phyloP scores from a whole-genome alignment of 2,113 vertebrate species.

The Chrysemys picta region DNA sequence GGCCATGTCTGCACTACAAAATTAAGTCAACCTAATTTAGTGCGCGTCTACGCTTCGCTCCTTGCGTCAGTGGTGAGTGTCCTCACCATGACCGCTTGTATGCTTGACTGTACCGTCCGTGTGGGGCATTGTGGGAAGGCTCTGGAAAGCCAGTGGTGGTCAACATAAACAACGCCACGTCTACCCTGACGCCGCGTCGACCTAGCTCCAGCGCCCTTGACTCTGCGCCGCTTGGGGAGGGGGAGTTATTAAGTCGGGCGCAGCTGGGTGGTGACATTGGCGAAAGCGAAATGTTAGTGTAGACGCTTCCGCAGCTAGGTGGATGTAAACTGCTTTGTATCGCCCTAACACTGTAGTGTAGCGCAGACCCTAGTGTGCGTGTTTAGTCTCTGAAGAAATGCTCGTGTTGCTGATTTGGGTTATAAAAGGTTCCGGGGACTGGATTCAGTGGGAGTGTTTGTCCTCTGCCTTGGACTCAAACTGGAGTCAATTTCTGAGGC shows the following conservation, averaged over 20 bases:
- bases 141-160: neutral
- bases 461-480: no score
- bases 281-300: neutral
- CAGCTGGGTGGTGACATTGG: neutral
- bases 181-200: neutral
- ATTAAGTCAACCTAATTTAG: neutral
- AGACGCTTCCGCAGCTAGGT: neutral
- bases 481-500: no score
- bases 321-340: neutral
- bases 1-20: neutral
- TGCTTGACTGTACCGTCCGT: neutral
- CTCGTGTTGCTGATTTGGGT: neutral
- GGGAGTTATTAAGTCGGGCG: neutral
- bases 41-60: neutral
- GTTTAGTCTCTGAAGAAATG: neutral
- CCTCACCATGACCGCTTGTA: neutral
- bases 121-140: neutral
- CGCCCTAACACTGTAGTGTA: no score
- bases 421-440: neutral
- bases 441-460: no score
- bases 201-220: neutral
- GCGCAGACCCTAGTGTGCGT: no score
- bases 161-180: neutral
- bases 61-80: neutral
- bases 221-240: neutral